Percentiles rank a stretch among this genome's conserved stretches.
Conservation (phyloP, 2,113 vertebrate genomes). For the Illadopsis cleaveri region DNA sequence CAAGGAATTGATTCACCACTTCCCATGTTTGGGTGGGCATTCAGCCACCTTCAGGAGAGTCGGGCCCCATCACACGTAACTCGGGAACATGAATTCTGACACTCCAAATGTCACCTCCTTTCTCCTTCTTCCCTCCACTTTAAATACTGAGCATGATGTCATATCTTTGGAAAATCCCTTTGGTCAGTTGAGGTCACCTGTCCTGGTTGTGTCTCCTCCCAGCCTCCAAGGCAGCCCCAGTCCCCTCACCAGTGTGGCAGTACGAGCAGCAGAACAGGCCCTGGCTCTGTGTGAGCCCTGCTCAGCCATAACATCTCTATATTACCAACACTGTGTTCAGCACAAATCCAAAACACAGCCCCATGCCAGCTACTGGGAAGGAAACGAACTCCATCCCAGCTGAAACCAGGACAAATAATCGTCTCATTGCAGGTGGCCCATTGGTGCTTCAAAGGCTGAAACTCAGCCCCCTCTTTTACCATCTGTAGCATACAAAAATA, state of each 20-base stretch:
- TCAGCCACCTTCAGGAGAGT: too few relatives aligned
- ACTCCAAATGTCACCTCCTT: not conserved
- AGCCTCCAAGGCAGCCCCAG: rapidly evolving
- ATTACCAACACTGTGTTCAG: not conserved
- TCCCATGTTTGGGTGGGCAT: not conserved
- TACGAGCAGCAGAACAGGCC: rapidly evolving
- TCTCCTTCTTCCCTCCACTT: rapidly evolving
- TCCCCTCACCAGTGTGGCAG: rapidly evolving
- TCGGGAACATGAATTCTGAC: rapidly evolving
- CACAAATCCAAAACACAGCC: not conserved
- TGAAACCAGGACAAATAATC: too few relatives aligned
- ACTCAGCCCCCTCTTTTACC: too few relatives aligned
- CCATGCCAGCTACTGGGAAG: too few relatives aligned
- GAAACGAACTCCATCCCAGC: too few relatives aligned
- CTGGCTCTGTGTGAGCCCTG: not conserved
- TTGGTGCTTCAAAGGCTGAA: too few relatives aligned
- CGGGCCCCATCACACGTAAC: rapidly evolving
- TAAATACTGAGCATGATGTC: not conserved
- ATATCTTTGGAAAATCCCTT: not conserved
- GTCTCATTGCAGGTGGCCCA: too few relatives aligned
- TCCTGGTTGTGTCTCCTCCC: not conserved
- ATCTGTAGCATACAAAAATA: too few relatives aligned
- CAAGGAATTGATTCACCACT: not conserved
- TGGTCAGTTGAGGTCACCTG: not conserved
- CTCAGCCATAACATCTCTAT: not conserved